Evolutionary conservation across 2,113 vertebrate species (phyloP).

Genomic region (Rhadina sibilatrix): DNA sequence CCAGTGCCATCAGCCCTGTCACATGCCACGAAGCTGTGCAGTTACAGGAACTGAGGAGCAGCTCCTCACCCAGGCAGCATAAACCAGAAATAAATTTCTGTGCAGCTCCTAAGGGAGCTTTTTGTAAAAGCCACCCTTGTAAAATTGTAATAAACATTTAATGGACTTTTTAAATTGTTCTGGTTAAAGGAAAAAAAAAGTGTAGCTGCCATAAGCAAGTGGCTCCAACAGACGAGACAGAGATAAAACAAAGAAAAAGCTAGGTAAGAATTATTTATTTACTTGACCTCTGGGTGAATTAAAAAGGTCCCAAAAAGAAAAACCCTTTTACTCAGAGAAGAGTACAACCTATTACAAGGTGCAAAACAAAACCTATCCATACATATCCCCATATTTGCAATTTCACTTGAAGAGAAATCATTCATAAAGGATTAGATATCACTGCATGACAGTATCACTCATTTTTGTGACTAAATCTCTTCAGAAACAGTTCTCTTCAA

Average conservation of each 20-base stretch:
- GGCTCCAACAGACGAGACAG: not conserved
- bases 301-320: not conserved
- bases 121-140: not conserved
- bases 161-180: not conserved
- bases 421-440: not conserved
- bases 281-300: not conserved
- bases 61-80: not conserved
- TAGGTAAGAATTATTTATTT: not conserved
- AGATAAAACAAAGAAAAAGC: not conserved
- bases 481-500: not conserved
- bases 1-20: not conserved
- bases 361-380: not conserved
- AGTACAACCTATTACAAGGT: not conserved
- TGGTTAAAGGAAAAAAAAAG: not conserved
- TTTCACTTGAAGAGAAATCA: not conserved
- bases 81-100: not conserved
- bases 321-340: not conserved
- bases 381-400: not conserved
- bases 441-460: not conserved
- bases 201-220: not conserved
- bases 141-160: not conserved
- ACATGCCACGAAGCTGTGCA: accelerated
- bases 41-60: not conserved
- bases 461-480: not conserved
- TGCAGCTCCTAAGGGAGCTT: not conserved